Conservation (phyloP, 1,140 invertebrate species). For the Arctopsyche grandis region DNA sequence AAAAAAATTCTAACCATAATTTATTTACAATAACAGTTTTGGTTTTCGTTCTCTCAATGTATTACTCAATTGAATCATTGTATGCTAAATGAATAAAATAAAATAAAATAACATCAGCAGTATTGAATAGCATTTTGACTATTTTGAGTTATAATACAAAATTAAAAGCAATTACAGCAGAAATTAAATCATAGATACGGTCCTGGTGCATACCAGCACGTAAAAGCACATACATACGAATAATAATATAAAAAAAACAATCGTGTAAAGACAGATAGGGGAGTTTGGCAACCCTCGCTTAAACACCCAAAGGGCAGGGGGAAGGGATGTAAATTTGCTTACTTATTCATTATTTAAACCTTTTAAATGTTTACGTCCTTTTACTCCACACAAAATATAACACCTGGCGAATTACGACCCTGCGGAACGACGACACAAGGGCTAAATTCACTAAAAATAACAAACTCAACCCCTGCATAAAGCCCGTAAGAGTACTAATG, state of each 20-base stretch:
- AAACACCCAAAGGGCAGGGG: slow-evolving; percentile 41
- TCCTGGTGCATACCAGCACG: slow-evolving; percentile 19
- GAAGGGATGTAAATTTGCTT: slow-evolving; percentile 54
- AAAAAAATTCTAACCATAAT: too few relatives aligned
- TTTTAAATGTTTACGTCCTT: slow-evolving; percentile 55
- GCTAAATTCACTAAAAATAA: slow-evolving; percentile 29
- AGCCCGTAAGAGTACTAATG: not conserved
- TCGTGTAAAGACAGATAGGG: slow-evolving; percentile 47
- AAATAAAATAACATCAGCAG: too few relatives aligned
- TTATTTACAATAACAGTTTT: too few relatives aligned
- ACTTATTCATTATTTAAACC: slow-evolving; percentile 56
- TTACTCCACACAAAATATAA: slow-evolving; percentile 46
- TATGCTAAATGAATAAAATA: too few relatives aligned
- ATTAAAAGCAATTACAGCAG: too few relatives aligned
- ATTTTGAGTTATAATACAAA: too few relatives aligned
- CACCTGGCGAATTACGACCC: slow-evolving; percentile 19
- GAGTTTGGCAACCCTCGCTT: slow-evolving; percentile 45
- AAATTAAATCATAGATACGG: slow-evolving; percentile 14
- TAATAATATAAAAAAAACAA: slow-evolving; percentile 38
- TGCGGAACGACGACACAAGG: not conserved
- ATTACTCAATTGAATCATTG: too few relatives aligned
- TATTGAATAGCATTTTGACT: too few relatives aligned
- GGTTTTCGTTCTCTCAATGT: too few relatives aligned
- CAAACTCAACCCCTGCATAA: not conserved
- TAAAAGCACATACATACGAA: not conserved